Percentiles rank a stretch among this genome's conserved stretches.
These are phyloP conservation scores for Melipona bicolor DNA, from an alignment of 2,888 invertebrate species.

Conservation along the genomic window DNA sequence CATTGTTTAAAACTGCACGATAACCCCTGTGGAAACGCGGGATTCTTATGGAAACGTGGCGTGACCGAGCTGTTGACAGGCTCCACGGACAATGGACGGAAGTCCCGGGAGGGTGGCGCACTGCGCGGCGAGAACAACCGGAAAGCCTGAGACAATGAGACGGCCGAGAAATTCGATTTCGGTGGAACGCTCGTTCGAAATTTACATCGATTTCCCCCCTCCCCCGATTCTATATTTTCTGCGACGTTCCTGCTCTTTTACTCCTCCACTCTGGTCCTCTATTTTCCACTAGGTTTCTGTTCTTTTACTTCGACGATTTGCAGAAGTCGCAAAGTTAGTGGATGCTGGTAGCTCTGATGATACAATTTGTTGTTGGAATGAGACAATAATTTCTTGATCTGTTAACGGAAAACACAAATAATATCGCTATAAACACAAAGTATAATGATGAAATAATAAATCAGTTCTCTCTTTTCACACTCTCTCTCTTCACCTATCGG, in stretches of 20 bases:
- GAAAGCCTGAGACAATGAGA: constrained; percentile 68
- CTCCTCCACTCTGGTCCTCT: too few relatives aligned
- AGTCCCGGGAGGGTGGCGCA: constrained; percentile 43
- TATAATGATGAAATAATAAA: too few relatives aligned
- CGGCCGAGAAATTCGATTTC: constrained; percentile 69
- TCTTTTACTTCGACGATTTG: not conserved
- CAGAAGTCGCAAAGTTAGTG: not conserved
- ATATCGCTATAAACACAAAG: too few relatives aligned
- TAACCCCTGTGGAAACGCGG: constrained; percentile 73
- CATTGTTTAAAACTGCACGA: constrained; percentile 75
- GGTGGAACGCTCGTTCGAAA: constrained; percentile 36
- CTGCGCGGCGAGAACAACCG: not conserved
- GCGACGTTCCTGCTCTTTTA: too few relatives aligned
- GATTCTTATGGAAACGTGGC: constrained; percentile 64
- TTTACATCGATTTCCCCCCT: constrained; percentile 40
- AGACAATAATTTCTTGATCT: too few relatives aligned
- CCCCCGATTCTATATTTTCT: not conserved
- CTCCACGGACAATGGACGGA: constrained; percentile 71
- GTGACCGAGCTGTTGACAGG: constrained; percentile 74
- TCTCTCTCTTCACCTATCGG: too few relatives aligned
- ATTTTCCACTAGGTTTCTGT: too few relatives aligned
- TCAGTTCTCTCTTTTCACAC: too few relatives aligned
- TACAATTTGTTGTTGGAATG: too few relatives aligned
- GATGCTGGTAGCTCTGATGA: too few relatives aligned
- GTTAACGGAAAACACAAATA: too few relatives aligned